Evolutionary conservation across 1,140 invertebrate species (phyloP), one percentile per base, ranked within the genome.

Genomic region (Drosophila truncata): DNA sequence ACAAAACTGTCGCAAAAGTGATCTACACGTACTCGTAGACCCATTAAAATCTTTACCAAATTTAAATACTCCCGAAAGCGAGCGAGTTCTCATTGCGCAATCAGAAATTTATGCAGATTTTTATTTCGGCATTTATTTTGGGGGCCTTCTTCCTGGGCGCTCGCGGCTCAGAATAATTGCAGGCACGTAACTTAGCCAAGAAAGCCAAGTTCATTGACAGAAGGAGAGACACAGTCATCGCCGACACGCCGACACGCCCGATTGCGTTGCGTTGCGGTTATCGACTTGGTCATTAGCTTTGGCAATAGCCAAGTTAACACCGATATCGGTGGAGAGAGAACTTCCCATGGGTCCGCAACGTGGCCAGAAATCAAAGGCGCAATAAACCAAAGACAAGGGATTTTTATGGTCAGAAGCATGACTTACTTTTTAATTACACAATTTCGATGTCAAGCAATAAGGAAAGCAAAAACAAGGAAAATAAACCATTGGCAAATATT

Each of bases 131-230:
- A 50, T 29, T 49, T 49, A 49, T 42, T 16, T 66, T 31, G 7
- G 29, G 10, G 49, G 16, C 14, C 14, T 4, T 49, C 25, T 27
- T 55, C 44, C 62, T 59, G 66, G 66, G 61, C 33, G 29, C 14
- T 37, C 46, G 16, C 23, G 18, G 31, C 29, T 37, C 63, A 87
- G 85, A 90, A 90, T 84, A 87, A 87, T 88, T 84, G 84, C 84
- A 78, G 59, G 80, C 85, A 88, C 84, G 84, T 88, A 80, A 44
- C 54, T 49, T 47, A 52, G 62, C 58, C 52, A 50, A 54, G 50
- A 31, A 54, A 54, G 50, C 64, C 58, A 86, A 87, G 84, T 87
- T 87, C 84, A 87, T 88, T 87, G 84, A 90, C 84, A 87, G 82
- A 37, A 46, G 58, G n/a, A 5, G 2, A 10, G 8, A n/a, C 41